Conservation (phyloP, 2,797 vertebrate species). For the Clarias laeviceps region DNA sequence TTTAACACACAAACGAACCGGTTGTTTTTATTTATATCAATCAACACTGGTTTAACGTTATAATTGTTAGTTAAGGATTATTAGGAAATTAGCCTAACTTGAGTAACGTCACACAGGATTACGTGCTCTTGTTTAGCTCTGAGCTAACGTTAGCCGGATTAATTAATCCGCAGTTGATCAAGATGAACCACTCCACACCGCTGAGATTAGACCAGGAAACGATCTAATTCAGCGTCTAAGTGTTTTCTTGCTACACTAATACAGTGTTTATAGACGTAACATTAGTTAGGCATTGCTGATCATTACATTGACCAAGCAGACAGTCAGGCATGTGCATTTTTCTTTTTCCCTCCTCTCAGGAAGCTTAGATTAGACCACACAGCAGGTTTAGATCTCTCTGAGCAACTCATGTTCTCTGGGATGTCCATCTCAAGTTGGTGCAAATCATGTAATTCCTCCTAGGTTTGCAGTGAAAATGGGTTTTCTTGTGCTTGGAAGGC, state of each 20-base stretch:
- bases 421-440: background rate
- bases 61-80: background rate
- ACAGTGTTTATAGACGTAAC: background rate
- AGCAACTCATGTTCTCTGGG: background rate
- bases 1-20: background rate
- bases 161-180: background rate
- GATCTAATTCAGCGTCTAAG: background rate
- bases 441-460: background rate
- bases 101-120: background rate
- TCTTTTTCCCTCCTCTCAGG: background rate
- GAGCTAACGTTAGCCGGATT: constrained; percentile 2
- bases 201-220: background rate
- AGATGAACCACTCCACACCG: too few relatives aligned
- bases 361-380: background rate
- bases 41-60: too few relatives aligned
- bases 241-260: background rate
- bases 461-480: background rate
- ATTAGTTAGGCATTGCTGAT: background rate
- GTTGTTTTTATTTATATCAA: too few relatives aligned
- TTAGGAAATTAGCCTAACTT: background rate
- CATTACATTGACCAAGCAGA: background rate
- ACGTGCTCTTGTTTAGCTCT: background rate
- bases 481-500: background rate
- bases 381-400: background rate
- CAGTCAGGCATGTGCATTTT: background rate